phyloP scores from a whole-genome alignment of 1,140 invertebrate species.

The Listronotus bonariensis region DNA sequence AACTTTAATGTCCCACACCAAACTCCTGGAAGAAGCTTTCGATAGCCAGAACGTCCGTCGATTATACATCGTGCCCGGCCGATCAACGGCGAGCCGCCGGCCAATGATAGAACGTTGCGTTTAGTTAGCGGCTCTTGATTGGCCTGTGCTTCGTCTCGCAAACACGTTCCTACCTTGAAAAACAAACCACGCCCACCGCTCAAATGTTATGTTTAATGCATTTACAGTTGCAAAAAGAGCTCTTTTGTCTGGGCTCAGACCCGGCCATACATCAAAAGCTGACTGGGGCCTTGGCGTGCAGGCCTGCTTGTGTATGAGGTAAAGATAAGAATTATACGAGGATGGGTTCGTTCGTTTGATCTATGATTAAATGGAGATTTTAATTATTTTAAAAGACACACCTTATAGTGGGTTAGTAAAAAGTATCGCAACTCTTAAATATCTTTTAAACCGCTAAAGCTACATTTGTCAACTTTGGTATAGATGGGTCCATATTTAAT shows the following conservation, averaged over 20 bases:
- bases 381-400: constrained; percentile 21
- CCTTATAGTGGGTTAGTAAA: not conserved
- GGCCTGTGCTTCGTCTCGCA: constrained; percentile 30
- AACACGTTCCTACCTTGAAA: constrained; percentile 44
- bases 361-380: constrained; percentile 13
- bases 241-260: constrained; percentile 45
- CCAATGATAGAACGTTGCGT: constrained; percentile 32
- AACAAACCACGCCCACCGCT: constrained; percentile 39
- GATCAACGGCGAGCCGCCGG: constrained; percentile 6
- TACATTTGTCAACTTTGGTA: no score
- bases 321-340: constrained; percentile 17
- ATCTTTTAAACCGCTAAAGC: no score
- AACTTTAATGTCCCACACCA: no score
- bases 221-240: constrained; percentile 45
- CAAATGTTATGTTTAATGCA: constrained; percentile 50
- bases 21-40: not conserved
- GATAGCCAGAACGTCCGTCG: constrained; percentile 18
- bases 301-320: constrained; percentile 18
- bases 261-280: constrained; percentile 41
- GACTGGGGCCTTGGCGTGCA: constrained; percentile 27
- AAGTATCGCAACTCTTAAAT: no score
- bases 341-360: constrained; percentile 14
- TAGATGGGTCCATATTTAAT: no score
- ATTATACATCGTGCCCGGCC: constrained; percentile 19
- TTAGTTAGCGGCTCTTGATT: constrained; percentile 29